Percentiles rank a stretch among this genome's conserved stretches.
phyloP scores from a whole-genome alignment of 1,140 invertebrate species.

The Druon quercuslanigerum region DNA sequence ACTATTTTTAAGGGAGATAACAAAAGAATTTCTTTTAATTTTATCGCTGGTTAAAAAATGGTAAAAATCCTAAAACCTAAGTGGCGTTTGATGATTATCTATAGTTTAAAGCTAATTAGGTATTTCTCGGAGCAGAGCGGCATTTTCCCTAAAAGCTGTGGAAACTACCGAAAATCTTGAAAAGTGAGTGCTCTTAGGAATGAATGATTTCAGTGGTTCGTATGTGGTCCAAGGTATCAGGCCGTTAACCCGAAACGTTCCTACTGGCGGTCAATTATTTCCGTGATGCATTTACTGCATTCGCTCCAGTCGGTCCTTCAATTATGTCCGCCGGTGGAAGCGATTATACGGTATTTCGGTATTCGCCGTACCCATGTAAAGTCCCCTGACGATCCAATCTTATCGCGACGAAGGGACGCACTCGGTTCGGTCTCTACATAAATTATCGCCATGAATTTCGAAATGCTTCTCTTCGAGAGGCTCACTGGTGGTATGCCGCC shows the following conservation, averaged over 20 bases:
- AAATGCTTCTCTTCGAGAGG: conserved; percentile 46
- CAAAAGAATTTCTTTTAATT: not conserved
- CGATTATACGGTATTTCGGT: conserved; percentile 59
- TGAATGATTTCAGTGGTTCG: not conserved
- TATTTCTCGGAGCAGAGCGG: not conserved
- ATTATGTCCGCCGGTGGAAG: conserved; percentile 57
- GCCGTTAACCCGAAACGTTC: conserved; percentile 12
- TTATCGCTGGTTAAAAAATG: not conserved
- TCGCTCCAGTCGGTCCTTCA: conserved; percentile 58
- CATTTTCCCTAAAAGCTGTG: not conserved
- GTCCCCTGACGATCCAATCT: conserved; percentile 60
- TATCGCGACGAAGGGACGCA: conserved; percentile 52
- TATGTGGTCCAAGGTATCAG: not conserved
- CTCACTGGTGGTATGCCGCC: not conserved
- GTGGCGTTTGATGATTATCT: conserved; percentile 12
- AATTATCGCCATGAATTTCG: conserved; percentile 59
- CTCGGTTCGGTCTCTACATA: conserved; percentile 46
- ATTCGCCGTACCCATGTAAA: conserved; percentile 57
- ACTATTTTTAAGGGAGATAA: too few relatives aligned
- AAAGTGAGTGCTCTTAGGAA: not conserved
- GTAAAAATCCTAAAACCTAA: not conserved
- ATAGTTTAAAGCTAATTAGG: not conserved
- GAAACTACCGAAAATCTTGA: conserved; percentile 8
- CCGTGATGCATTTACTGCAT: conserved; percentile 60
- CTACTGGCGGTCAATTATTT: conserved; percentile 52